Conservation (phyloP, 1,140 invertebrate species). For the Oscheius sp. region DNA sequence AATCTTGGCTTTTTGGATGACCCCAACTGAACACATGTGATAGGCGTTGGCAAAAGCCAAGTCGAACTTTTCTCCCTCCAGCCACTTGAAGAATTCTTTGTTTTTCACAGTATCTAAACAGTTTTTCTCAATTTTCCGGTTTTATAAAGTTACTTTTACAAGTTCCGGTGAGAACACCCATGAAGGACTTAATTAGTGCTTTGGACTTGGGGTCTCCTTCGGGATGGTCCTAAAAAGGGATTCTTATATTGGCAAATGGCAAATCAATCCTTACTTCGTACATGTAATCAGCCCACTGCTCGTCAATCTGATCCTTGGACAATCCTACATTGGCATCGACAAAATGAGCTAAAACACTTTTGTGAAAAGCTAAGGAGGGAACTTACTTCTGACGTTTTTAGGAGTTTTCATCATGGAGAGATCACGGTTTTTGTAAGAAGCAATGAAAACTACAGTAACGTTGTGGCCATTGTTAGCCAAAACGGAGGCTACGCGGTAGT, state of each 20-base stretch:
- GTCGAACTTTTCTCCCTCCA: slow-evolving; percentile 19
- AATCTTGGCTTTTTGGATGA: slow-evolving; percentile 1
- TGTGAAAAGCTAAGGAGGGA: not conserved
- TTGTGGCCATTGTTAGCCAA: slow-evolving; percentile 37
- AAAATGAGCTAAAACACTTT: not conserved
- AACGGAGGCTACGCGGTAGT: slow-evolving; percentile 21
- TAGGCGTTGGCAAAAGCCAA: not conserved
- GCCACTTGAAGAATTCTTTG: slow-evolving; percentile 28
- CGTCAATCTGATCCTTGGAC: not conserved
- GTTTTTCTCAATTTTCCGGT: slow-evolving; percentile 16
- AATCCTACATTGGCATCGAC: not conserved
- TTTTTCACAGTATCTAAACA: slow-evolving; percentile 17
- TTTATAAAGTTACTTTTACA: slow-evolving; percentile 7
- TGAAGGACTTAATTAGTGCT: not conserved
- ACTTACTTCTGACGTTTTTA: slow-evolving; percentile 5
- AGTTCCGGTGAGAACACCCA: not conserved
- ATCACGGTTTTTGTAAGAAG: not conserved
- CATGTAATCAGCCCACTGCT: not conserved
- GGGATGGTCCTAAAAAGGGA: not conserved
- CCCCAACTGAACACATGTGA: not conserved
- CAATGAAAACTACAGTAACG: slow-evolving; percentile 24
- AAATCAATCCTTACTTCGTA: slow-evolving; percentile 15
- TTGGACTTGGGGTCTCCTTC: not conserved
- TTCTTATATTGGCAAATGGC: not conserved
- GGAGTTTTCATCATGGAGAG: slow-evolving; percentile 11